Evolutionary conservation across 2,113 vertebrate species (phyloP), one percentile per base, ranked within the genome.

Genomic region (Polypterus senegalus): DNA sequence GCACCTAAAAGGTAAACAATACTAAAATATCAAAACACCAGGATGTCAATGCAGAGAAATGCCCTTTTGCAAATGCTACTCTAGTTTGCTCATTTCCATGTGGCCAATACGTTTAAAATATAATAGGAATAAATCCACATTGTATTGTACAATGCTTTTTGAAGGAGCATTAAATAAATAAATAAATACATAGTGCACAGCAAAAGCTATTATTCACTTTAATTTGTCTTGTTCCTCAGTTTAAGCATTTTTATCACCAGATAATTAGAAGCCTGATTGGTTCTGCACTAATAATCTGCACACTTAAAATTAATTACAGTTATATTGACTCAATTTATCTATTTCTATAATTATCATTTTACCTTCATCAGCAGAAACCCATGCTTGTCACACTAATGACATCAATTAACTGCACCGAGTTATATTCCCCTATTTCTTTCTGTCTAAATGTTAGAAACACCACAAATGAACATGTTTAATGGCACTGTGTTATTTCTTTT

Each of bases 261-360:
- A 69, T 81, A 77, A 78, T 83, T 79, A 81, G 69, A 65, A 80
- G 72, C 69, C 62, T 75, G 73, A 81, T 77, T 78, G 73, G 74
- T 68, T 81, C 76, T 75, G 69, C 72, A 73, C 73, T 82, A 79
- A 80, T 83, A 79, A 81, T 78, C 67, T 64, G 69, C 69, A 74
- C 72, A 76, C 68, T 74, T 65, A 70, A 75, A 75, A 83, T 79
- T 73, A 83, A 85, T 81, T 77, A 79, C 72, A 77, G 67, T 75
- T 83, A 76, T 73, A 83, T 73, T 73, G 72, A 76, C 70, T 74
- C 73, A 70, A 82, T 82, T 73, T 63, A 74, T 80, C 77, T 73
- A 51, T 64, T 69, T 70, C 67, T 68, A 66, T 77, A 75, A 79
- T 83, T 76, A 82, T 78, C 67, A 70, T 74, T 80, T 77, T 66